Evolutionary conservation across 1,140 invertebrate genomes (phyloP).

Genomic region (Onthophagus taurus): DNA sequence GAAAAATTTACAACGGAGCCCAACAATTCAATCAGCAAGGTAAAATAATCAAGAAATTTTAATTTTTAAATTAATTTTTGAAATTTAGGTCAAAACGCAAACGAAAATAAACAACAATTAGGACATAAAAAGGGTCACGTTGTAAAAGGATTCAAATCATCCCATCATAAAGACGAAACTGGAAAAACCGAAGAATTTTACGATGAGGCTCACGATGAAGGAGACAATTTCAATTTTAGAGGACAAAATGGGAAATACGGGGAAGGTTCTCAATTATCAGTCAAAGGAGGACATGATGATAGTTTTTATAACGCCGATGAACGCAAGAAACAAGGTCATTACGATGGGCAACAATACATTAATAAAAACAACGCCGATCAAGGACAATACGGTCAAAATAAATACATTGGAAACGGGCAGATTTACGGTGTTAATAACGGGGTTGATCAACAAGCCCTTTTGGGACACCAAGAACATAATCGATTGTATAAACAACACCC

Average conservation of each 20-base stretch:
- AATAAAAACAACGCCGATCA: slow-evolving; percentile 45
- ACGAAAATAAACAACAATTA: slow-evolving; percentile 42
- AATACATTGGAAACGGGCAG: slow-evolving; percentile 43
- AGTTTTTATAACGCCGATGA: slow-evolving; percentile 43
- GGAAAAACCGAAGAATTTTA: slow-evolving; percentile 56
- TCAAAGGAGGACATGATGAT: slow-evolving; percentile 48
- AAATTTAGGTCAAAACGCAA: slow-evolving; percentile 40
- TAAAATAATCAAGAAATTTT: slow-evolving; percentile 20
- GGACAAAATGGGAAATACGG: slow-evolving; percentile 41
- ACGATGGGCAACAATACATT: slow-evolving; percentile 40
- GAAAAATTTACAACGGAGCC: slow-evolving; percentile 45
- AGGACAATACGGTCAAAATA: slow-evolving; percentile 46
- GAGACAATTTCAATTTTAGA: slow-evolving; percentile 44
- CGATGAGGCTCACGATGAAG: slow-evolving; percentile 55
- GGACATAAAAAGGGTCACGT: slow-evolving; percentile 57
- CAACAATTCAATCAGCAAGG: slow-evolving; percentile 47
- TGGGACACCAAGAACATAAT: slow-evolving; percentile 46
- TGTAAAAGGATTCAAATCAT: slow-evolving; percentile 52
- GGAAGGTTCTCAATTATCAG: slow-evolving; percentile 42
- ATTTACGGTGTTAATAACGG: slow-evolving; percentile 46
- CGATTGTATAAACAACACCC: slow-evolving; percentile 36
- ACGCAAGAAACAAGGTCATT: slow-evolving; percentile 46
- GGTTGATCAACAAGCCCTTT: slow-evolving; percentile 44
- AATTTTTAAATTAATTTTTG: slow-evolving; percentile 1
- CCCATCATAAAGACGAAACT: slow-evolving; percentile 56